Percentiles rank a stretch among this genome's conserved stretches.
phyloP scores from a whole-genome alignment of 2,888 invertebrate species.

The Pristionchus exspectatus region DNA sequence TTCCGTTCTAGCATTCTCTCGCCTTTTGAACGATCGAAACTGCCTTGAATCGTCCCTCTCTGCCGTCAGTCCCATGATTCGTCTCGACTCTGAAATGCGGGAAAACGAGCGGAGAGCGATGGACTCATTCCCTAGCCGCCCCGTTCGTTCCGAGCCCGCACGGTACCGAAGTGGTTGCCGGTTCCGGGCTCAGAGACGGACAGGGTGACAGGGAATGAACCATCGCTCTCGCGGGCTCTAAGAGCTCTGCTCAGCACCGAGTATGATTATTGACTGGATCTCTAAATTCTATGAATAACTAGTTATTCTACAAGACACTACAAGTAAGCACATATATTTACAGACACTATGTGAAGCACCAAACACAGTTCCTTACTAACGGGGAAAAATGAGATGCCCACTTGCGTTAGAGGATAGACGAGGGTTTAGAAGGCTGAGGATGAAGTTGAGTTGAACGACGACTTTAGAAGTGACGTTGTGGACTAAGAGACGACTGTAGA shows the following conservation, averaged over 20 bases:
- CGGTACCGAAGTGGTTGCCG: not conserved
- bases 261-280: not conserved
- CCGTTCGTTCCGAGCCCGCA: not conserved
- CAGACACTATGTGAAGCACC: not conserved
- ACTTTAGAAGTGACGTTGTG: not conserved
- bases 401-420: not conserved
- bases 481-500: not conserved
- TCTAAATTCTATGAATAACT: not conserved
- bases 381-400: not conserved
- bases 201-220: not conserved
- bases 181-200: not conserved
- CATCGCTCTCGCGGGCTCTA: not conserved
- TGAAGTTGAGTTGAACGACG: not conserved
- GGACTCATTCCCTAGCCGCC: not conserved
- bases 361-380: too few relatives aligned
- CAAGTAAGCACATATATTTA: too few relatives aligned
- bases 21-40: too few relatives aligned
- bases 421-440: not conserved
- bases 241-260: not conserved
- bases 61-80: not conserved
- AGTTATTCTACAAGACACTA: not conserved
- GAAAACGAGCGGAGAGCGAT: not conserved
- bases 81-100: not conserved
- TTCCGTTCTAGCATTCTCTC: too few relatives aligned
- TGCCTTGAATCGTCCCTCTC: too few relatives aligned